phyloP scores from a whole-genome alignment of 2,888 invertebrate genomes.

The Callimorpha dominula region DNA sequence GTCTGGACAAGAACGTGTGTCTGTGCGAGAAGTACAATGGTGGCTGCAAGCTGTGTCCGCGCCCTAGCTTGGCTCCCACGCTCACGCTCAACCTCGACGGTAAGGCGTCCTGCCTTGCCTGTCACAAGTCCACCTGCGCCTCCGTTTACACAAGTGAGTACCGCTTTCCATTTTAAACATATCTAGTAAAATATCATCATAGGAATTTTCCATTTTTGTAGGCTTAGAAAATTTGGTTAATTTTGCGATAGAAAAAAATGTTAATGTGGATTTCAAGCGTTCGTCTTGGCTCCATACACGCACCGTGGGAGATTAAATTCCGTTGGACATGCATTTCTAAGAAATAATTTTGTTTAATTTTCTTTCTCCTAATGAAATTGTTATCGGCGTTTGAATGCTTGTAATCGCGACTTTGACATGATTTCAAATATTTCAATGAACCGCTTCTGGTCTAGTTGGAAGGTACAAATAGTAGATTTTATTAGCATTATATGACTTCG shows the following conservation, averaged over 20 bases:
- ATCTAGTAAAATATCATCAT: no score
- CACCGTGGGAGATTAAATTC: constrained; percentile 9
- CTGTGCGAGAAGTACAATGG: constrained; percentile 81
- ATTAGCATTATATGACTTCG: neutral
- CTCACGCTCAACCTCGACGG: constrained; percentile 62
- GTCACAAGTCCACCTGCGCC: constrained; percentile 66
- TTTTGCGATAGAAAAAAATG: neutral
- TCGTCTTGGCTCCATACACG: constrained; percentile 1
- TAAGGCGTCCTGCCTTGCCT: constrained; percentile 69
- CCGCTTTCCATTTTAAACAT: neutral
- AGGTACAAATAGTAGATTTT: neutral
- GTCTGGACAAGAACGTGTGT: constrained; percentile 72
- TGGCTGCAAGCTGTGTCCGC: constrained; percentile 80
- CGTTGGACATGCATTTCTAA: constrained; percentile 13
- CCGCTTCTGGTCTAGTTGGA: neutral
- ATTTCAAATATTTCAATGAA: constrained; percentile 4
- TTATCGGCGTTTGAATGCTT: constrained; percentile 16
- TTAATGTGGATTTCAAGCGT: neutral
- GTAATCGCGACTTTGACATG: constrained; percentile 4
- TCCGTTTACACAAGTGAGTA: constrained; percentile 73
- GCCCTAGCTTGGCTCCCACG: constrained; percentile 65
- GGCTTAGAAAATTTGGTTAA: neutral
- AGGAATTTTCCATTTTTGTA: no score
- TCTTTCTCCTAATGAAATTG: constrained; percentile 13
- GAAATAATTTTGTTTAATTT: constrained; percentile 10